Percentiles rank a stretch among this genome's conserved stretches.
Evolutionary conservation across 2,113 vertebrate genomes (phyloP).

Genomic region (Jacana jacana): DNA sequence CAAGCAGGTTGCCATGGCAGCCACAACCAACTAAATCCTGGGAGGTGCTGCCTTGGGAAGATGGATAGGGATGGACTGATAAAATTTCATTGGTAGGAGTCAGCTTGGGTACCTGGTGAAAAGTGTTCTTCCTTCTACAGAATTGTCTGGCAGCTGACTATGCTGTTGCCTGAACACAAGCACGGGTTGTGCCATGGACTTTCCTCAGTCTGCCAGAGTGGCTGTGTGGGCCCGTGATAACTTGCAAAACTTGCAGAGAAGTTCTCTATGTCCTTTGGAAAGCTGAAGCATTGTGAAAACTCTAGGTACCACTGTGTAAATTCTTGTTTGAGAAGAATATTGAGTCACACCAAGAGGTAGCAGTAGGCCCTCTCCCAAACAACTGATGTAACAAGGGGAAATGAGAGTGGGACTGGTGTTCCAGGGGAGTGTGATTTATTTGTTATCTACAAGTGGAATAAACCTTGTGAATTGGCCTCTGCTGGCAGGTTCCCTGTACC

Average conservation of each 20-base stretch:
- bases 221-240: neutral
- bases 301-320: neutral
- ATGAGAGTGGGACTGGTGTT: neutral
- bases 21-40: neutral
- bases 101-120: neutral
- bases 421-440: neutral
- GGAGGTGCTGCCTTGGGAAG: neutral
- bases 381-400: neutral
- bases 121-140: neutral
- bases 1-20: neutral
- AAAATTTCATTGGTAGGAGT: neutral
- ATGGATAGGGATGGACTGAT: neutral
- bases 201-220: neutral
- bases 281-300: neutral
- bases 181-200: neutral
- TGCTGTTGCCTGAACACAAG: neutral
- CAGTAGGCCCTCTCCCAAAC: neutral
- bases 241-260: neutral
- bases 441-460: neutral
- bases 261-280: neutral
- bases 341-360: neutral
- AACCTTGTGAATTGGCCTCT: neutral
- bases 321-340: neutral
- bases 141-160: neutral
- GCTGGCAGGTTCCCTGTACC: conserved; percentile 86